phyloP scores from a whole-genome alignment of 2,888 invertebrate genomes.

The Argyresthia albistria region DNA sequence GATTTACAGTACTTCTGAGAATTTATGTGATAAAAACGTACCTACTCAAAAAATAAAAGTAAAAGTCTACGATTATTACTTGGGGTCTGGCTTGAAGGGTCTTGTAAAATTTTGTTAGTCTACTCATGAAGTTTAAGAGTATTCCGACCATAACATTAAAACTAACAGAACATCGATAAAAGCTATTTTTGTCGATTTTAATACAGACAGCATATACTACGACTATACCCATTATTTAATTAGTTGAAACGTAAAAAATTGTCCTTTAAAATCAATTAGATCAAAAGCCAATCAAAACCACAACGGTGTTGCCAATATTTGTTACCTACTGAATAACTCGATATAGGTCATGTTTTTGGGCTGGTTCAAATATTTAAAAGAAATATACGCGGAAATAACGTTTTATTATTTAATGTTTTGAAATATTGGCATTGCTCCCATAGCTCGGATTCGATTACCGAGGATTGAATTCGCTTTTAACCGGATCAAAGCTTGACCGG shows the following conservation, averaged over 20 bases:
- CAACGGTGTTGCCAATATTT: too few species aligned
- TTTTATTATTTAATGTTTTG: slow-evolving; percentile 66
- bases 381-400: slow-evolving; percentile 20
- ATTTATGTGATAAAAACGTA: too few species aligned
- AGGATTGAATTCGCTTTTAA: slow-evolving; percentile 64
- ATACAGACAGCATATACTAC: too few species aligned
- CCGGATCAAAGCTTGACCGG: slow-evolving; percentile 45
- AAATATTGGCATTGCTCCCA: slow-evolving; percentile 66
- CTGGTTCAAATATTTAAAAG: not conserved
- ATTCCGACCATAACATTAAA: slow-evolving; percentile 34
- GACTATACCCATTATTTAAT: too few species aligned
- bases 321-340: not conserved
- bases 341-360: not conserved
- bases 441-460: slow-evolving; percentile 66
- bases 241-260: too few species aligned
- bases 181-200: not conserved
- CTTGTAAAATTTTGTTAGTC: slow-evolving; percentile 57
- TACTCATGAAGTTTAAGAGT: slow-evolving; percentile 50
- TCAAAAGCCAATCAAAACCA: too few species aligned
- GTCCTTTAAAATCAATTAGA: too few species aligned
- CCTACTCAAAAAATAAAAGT: too few species aligned
- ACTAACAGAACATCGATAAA: slow-evolving; percentile 6
- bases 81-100: not conserved
- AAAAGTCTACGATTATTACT: too few species aligned
- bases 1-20: too few species aligned